phyloP scores from a whole-genome alignment of 37 sponge, comb jelly and placozoan species.

The Chondrosia reniformis region DNA sequence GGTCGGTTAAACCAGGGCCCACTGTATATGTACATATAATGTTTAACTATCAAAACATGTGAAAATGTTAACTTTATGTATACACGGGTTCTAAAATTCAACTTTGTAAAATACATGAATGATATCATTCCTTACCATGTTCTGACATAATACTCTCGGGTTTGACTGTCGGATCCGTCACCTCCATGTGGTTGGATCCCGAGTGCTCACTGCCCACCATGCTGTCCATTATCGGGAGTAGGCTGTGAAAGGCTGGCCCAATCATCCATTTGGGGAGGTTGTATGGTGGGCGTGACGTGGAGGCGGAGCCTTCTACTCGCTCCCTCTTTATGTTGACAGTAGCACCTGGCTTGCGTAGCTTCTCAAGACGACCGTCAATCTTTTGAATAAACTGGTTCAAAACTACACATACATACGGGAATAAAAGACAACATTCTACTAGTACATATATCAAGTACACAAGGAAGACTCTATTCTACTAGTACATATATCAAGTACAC shows the following conservation, averaged over 20 bases:
- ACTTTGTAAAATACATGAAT: no score
- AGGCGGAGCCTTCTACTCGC: conserved; percentile 45
- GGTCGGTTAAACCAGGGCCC: no score
- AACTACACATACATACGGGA: conserved; percentile 37
- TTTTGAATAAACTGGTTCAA: conserved; percentile 68
- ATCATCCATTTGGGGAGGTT: conserved; percentile 74
- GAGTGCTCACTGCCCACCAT: no score
- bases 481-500: no score
- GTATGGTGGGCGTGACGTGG: conserved; percentile 54
- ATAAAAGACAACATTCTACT: no score
- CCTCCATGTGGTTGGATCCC: no score
- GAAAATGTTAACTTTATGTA: no score
- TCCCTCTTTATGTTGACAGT: conserved; percentile 57
- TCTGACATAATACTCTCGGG: neutral
- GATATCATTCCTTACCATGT: neutral
- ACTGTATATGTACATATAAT: no score
- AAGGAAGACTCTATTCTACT: no score
- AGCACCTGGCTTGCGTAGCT: conserved; percentile 48
- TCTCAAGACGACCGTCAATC: conserved; percentile 66
- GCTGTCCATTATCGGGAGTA: neutral
- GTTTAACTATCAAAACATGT: no score
- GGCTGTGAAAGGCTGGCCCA: conserved; percentile 41
- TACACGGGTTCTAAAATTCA: no score
- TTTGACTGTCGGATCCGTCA: neutral
- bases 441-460: no score